phyloP scores from a whole-genome alignment of 2,113 vertebrate genomes.

The Ursus arctos region DNA sequence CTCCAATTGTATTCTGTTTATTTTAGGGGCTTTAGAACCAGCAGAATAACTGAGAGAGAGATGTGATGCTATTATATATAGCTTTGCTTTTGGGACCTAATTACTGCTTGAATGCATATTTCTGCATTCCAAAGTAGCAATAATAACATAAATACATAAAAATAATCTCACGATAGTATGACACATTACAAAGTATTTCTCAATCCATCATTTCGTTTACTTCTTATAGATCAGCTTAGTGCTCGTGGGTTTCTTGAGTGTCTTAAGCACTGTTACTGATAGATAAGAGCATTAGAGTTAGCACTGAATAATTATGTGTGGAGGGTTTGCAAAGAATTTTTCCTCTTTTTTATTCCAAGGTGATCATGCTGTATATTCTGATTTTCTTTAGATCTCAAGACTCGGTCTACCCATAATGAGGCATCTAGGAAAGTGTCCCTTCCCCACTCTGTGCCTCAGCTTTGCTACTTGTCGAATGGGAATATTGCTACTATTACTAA shows the following conservation, averaged over 20 bases:
- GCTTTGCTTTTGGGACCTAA: not conserved
- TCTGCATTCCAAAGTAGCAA: constrained; percentile 21
- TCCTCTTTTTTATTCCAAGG: not conserved
- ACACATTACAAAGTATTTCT: not conserved
- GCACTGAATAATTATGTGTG: constrained; percentile 41
- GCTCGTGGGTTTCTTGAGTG: not conserved
- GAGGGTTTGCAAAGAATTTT: not conserved
- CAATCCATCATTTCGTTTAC: not conserved
- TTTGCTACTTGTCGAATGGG: not conserved
- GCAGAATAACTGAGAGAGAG: not conserved
- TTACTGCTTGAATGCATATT: not conserved
- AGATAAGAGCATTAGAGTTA: constrained; percentile 41
- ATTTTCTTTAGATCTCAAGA: not conserved
- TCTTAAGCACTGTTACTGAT: constrained; percentile 28
- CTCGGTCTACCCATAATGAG: not conserved
- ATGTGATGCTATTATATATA: not conserved
- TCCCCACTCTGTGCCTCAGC: not conserved
- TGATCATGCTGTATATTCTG: not conserved
- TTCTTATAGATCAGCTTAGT: constrained; percentile 32
- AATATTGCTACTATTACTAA: not conserved
- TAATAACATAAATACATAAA: not conserved
- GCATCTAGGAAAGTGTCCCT: not conserved
- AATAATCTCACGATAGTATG: not conserved
- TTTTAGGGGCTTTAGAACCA: not conserved
- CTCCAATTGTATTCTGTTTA: not conserved